Base-by-base conservation (phyloP, 2,888 invertebrate genomes). In the Hanleya hanleyi region DNA sequence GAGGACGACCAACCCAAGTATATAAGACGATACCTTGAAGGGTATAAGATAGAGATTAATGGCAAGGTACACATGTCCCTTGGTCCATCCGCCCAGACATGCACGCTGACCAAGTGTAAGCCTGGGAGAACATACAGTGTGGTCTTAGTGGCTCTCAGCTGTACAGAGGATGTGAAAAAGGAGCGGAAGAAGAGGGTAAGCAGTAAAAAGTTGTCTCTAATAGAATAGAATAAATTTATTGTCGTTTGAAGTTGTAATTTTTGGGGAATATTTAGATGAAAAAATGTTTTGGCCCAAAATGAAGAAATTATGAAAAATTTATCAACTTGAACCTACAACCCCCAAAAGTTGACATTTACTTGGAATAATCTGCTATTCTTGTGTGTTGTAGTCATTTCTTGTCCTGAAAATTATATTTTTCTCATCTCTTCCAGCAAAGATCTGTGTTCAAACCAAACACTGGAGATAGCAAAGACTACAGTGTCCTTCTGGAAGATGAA, bases 31-130 rank as follows among this genome's bases (percentile, higher is more conserved):
- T 88, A 88, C 67, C 82, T 91, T 32, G 87, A 88, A 67, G 89
- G 62, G 6, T 90, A 90, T 79, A 86, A 85, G 77, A 80, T 90
- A 41, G 87, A 88, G 74, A 86, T 89, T 57, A 90, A 91, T 80
- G 90, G 88, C 26, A 87, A 85, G 70, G 86, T 87, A 3, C 90
- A 90, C 78, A 85, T 87, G 77, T 84, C 86, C 35, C 78, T 91
- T 12, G 84, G 85, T 29, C 84, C 90, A 4, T 78, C 85, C 35
- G 84, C 89, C 18, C 89, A 88, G 81, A 88, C 85, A 67, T 90
- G 90, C 77, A 89, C 88, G 15, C 83, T 91, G 61, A 87, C 90
- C 50, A 90, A 90, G 77, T 90, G 90, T 81, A 85, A 84, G 78
- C 87, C 90, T 9, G 89, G 89, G 26, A 88, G 89, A 71, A 81